A percentile compares a stretch with the other conserved stretches of the same genome.
phyloP scores from a whole-genome alignment of 2,888 invertebrate species.

The Pecten maximus region DNA sequence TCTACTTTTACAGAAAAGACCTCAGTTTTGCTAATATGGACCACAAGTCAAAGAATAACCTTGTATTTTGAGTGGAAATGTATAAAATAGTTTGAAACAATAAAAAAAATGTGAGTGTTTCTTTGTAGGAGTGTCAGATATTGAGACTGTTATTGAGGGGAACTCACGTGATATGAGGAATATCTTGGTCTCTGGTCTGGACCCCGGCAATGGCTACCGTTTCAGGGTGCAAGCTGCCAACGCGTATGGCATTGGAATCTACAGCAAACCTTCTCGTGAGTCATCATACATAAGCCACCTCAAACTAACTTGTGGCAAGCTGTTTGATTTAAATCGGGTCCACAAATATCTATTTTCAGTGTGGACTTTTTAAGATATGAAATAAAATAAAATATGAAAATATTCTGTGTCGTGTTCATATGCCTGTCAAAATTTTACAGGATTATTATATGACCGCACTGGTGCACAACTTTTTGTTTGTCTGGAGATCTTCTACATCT shows the following conservation, averaged over 20 bases:
- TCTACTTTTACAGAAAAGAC: no score
- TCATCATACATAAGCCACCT: not conserved
- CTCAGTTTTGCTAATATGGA: no score
- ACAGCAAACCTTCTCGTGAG: constrained; percentile 87
- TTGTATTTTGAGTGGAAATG: not conserved
- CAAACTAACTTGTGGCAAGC: no score
- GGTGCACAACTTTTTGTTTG: no score
- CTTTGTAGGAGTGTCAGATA: not conserved
- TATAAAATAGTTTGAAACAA: not conserved
- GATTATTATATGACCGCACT: no score
- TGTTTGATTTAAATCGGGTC: no score
- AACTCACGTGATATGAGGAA: constrained; percentile 42
- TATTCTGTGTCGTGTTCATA: no score
- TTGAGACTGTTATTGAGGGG: not conserved
- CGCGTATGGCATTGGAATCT: constrained; percentile 89
- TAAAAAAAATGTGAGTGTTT: not conserved
- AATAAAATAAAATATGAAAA: no score
- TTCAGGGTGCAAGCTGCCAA: constrained; percentile 95
- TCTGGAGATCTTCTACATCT: no score
- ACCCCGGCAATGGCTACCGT: constrained; percentile 94
- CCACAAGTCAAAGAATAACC: not conserved
- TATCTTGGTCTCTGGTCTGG: constrained; percentile 83
- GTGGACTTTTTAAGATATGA: no score
- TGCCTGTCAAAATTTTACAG: no score
- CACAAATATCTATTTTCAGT: no score